Conservation (phyloP, 1,140 invertebrate species). For the Pollicipes pollicipes region DNA sequence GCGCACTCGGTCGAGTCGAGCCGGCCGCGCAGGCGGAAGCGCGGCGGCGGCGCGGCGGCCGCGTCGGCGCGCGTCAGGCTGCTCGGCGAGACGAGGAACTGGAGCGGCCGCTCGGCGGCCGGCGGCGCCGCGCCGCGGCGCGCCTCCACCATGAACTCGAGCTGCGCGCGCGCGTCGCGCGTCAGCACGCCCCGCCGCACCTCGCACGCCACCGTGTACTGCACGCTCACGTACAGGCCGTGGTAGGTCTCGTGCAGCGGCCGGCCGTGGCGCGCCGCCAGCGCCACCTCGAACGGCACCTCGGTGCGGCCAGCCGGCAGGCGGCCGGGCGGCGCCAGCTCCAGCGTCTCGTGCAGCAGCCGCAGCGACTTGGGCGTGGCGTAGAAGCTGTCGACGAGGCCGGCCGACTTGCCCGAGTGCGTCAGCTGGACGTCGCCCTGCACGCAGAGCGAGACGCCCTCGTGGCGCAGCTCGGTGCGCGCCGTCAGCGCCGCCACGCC, state of each 20-base stretch:
- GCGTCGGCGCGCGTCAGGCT: slow-evolving; percentile 41
- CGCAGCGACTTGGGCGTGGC: too few relatives aligned
- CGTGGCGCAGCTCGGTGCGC: too few relatives aligned
- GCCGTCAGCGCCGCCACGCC: too few relatives aligned
- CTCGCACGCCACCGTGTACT: slow-evolving; percentile 71
- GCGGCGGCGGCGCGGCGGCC: slow-evolving; percentile 51
- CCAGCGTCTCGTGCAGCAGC: slow-evolving; percentile 29
- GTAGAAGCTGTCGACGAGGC: too few relatives aligned
- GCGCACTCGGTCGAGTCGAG: slow-evolving; percentile 63
- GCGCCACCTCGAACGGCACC: slow-evolving; percentile 82
- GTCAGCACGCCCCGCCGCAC: slow-evolving; percentile 77
- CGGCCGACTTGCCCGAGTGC: too few relatives aligned
- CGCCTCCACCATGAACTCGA: slow-evolving; percentile 85
- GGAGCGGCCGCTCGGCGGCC: slow-evolving; percentile 48
- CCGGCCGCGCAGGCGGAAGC: slow-evolving; percentile 63
- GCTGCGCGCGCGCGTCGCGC: slow-evolving; percentile 63
- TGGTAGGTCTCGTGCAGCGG: slow-evolving; percentile 86
- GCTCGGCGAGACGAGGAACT: slow-evolving; percentile 60
- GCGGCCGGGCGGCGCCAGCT: slow-evolving; percentile 65
- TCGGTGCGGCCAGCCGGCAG: slow-evolving; percentile 69
- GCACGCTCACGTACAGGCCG: slow-evolving; percentile 89
- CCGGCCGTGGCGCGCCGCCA: slow-evolving; percentile 41
- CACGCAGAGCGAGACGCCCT: too few relatives aligned
- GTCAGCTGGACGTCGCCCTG: too few relatives aligned
- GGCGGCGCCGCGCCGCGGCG: slow-evolving; percentile 29